Percentiles rank a stretch among this genome's conserved stretches.
Evolutionary conservation across 2,888 invertebrate genomes (phyloP).

Genomic region (Drosophila hamatofila): DNA sequence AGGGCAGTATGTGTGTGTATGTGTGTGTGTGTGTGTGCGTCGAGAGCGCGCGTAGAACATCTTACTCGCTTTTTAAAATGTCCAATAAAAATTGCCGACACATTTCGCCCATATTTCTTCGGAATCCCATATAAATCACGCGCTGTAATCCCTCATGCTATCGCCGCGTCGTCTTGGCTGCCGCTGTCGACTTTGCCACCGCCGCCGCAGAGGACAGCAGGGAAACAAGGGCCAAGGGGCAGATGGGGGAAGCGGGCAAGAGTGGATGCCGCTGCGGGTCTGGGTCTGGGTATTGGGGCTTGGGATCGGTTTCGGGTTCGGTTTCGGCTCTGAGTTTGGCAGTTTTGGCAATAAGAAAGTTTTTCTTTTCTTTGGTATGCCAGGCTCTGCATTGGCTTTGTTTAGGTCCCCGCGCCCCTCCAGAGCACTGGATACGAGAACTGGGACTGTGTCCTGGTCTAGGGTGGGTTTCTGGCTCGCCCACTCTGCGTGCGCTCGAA

Average conservation of each 20-base stretch:
- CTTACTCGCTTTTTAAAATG: slow-evolving; percentile 86
- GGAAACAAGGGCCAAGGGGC: neutral
- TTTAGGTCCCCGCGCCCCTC: slow-evolving; percentile 36
- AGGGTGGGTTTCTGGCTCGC: slow-evolving; percentile 25
- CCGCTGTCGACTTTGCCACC: slow-evolving; percentile 59
- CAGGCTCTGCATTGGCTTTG: slow-evolving; percentile 57
- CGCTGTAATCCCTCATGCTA: slow-evolving; percentile 86
- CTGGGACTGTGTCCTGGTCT: slow-evolving; percentile 6
- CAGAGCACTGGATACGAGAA: slow-evolving; percentile 14
- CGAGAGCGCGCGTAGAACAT: slow-evolving; percentile 81
- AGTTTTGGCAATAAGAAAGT: slow-evolving; percentile 81
- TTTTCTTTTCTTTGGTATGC: slow-evolving; percentile 69
- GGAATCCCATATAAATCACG: slow-evolving; percentile 86
- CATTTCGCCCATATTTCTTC: slow-evolving; percentile 86
- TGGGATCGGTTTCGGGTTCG: slow-evolving; percentile 28
- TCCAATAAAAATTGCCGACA: slow-evolving; percentile 86
- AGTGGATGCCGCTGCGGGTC: slow-evolving; percentile 2
- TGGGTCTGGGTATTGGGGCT: slow-evolving; percentile 8
- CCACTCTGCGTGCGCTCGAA: slow-evolving; percentile 59
- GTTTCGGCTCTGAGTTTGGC: slow-evolving; percentile 70
- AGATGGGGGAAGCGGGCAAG: no score
- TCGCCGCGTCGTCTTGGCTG: slow-evolving; percentile 81
- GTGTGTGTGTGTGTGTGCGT: slow-evolving; percentile 20
- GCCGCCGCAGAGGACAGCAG: slow-evolving; percentile 27
- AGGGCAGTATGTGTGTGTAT: neutral